Percentiles rank a stretch among this genome's conserved stretches.
phyloP scores from a whole-genome alignment of 2,797 vertebrate species.

The Mico argentatus region DNA sequence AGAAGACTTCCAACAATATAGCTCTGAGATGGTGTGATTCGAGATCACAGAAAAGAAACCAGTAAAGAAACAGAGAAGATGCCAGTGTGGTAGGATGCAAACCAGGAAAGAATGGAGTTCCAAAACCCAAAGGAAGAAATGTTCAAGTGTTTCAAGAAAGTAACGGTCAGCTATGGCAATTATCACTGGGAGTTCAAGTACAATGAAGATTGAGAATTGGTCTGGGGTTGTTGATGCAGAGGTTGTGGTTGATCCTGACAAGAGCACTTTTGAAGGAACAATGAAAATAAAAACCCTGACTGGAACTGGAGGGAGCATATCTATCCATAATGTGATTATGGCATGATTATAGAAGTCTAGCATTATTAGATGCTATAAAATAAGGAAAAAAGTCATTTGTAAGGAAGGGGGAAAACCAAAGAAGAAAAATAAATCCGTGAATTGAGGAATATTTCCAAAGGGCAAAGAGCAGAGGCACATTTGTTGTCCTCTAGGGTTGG shows the following conservation, averaged over 20 bases:
- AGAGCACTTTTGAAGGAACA: background rate
- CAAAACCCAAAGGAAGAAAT: background rate
- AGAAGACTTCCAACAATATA: background rate
- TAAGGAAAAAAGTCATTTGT: background rate
- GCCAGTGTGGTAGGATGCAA: background rate
- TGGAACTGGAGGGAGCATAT: background rate
- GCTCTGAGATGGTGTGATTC: background rate
- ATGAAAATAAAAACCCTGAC: background rate
- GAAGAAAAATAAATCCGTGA: background rate
- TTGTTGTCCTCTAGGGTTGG: background rate
- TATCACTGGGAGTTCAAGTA: background rate
- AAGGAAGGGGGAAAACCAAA: background rate
- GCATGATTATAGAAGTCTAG: background rate
- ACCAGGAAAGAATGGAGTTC: background rate
- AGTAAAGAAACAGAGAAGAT: background rate
- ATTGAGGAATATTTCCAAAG: background rate
- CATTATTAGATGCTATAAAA: background rate
- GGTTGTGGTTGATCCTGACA: background rate
- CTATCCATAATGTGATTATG: background rate
- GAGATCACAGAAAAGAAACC: background rate
- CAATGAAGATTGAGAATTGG: background rate
- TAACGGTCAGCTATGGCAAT: background rate
- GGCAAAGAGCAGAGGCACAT: background rate
- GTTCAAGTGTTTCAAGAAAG: background rate
- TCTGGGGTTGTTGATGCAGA: background rate